Percentiles rank a stretch among this genome's conserved stretches.
phyloP scores from a whole-genome alignment of 2,888 invertebrate genomes.

The Volucella bombylans region DNA sequence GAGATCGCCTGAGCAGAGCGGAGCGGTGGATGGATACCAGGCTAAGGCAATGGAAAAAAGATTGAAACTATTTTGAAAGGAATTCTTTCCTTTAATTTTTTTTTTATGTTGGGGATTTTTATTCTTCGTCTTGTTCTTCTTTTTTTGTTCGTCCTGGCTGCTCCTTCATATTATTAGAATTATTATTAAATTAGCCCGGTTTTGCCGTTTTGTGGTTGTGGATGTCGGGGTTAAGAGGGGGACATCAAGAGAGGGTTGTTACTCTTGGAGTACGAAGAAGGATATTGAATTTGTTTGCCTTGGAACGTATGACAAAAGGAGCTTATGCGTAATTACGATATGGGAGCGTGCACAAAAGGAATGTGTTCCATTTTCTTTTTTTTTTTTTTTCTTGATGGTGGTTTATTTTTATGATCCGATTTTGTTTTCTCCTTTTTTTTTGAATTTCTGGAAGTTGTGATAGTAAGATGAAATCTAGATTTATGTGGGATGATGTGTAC shows the following conservation, averaged over 20 bases:
- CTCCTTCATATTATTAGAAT: constrained; percentile 67
- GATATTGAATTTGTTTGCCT: constrained; percentile 32
- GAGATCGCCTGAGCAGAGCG: constrained; percentile 6
- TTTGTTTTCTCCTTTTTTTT: constrained; percentile 12
- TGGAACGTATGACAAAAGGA: constrained; percentile 51
- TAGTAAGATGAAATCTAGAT: no score
- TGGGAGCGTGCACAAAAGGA: constrained; percentile 61
- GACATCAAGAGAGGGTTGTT: constrained; percentile 35
- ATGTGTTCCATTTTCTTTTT: constrained; percentile 30
- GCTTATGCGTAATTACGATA: constrained; percentile 70
- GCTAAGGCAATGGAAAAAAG: constrained; percentile 38
- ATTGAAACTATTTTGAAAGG: constrained; percentile 74
- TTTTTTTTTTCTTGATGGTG: constrained; percentile 37
- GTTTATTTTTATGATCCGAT: constrained; percentile 42
- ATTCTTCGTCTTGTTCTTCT: constrained; percentile 20
- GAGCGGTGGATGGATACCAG: neutral
- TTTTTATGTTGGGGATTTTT: constrained; percentile 49
- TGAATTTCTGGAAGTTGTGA: no score
- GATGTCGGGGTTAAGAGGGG: neutral
- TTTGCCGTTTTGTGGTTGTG: constrained; percentile 46
- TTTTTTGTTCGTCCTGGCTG: constrained; percentile 33
- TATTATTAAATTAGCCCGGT: constrained; percentile 73
- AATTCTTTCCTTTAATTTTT: constrained; percentile 58
- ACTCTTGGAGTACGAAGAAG: constrained; percentile 37
- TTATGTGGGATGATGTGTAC: no score